These are phyloP conservation scores for Anableps anableps DNA, from an alignment of 2,797 vertebrate genomes.

Conservation along the genomic window DNA sequence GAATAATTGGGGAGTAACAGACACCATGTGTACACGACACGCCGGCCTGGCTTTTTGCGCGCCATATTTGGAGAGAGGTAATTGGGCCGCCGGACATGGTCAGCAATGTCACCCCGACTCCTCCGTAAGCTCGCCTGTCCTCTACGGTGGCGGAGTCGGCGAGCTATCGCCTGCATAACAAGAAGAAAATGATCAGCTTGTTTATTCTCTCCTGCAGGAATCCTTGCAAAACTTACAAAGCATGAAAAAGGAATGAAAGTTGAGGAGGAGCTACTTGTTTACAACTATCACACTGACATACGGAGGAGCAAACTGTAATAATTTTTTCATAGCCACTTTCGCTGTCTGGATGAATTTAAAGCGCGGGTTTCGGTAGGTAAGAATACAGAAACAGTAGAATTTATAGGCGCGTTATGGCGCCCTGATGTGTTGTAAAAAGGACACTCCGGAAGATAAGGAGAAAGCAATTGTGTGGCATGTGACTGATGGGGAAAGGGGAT, in stretches of 20 bases:
- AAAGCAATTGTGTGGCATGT: constrained; percentile 75
- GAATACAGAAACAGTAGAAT: constrained; percentile 73
- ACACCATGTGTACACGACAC: constrained; percentile 73
- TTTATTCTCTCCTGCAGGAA: constrained; percentile 65
- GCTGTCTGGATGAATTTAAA: constrained; percentile 69
- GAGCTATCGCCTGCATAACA: constrained; percentile 47
- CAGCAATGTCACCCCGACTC: constrained; percentile 74
- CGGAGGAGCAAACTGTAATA: constrained; percentile 66
- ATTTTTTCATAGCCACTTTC: constrained; percentile 63
- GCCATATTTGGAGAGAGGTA: constrained; percentile 80
- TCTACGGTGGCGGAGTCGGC: constrained; percentile 52
- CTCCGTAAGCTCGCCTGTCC: constrained; percentile 58
- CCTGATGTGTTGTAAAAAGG: constrained; percentile 81
- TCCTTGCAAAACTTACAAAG: constrained; percentile 58
- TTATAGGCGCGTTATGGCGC: constrained; percentile 74
- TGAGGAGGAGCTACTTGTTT: constrained; percentile 72
- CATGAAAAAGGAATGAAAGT: constrained; percentile 56
- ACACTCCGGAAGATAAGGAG: constrained; percentile 78
- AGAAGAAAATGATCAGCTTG: constrained; percentile 55
- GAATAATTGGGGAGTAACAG: constrained; percentile 83
- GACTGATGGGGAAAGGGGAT: constrained; percentile 78
- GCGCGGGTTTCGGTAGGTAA: constrained; percentile 58
- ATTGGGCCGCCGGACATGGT: constrained; percentile 83
- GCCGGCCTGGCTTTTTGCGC: constrained; percentile 66
- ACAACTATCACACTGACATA: constrained; percentile 57